Conservation (phyloP, 2,797 vertebrate genomes). For the Phalanger gymnotis region DNA sequence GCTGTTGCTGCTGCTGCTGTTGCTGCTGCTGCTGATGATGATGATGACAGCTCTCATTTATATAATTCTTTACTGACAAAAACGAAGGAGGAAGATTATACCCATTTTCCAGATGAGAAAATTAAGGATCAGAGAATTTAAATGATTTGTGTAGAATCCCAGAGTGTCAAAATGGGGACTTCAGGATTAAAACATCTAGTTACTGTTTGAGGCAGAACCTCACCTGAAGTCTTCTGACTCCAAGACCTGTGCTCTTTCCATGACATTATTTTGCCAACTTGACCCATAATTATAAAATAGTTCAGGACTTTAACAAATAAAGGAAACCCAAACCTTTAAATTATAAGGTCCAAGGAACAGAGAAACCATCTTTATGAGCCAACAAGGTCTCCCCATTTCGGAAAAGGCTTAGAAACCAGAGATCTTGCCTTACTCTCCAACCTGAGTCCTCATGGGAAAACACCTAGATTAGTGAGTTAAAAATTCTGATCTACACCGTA, state of each 20-base stretch:
- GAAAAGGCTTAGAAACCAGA: neutral
- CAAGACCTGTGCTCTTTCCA: neutral
- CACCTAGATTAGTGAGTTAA: neutral
- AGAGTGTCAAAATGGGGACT: neutral
- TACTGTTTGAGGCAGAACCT: neutral
- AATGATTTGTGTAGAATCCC: neutral
- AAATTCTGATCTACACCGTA: neutral
- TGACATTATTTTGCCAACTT: neutral
- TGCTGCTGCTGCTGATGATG: neutral
- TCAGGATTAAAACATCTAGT: neutral
- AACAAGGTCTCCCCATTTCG: neutral
- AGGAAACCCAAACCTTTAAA: neutral
- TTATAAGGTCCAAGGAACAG: neutral
- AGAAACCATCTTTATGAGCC: neutral
- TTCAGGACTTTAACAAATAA: neutral
- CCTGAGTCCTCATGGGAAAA: neutral
- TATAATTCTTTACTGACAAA: neutral
- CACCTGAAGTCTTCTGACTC: neutral
- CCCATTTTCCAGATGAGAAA: neutral
- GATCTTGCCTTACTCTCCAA: neutral
- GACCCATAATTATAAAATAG: neutral
- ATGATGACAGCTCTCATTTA: neutral
- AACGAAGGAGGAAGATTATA: neutral
- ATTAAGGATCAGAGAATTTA: neutral
- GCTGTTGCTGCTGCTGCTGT: neutral